Percentiles rank a stretch among this genome's conserved stretches.
These are phyloP conservation scores for Hemibagrus wyckioides DNA, from an alignment of 2,113 vertebrate genomes.

Conservation along the genomic window DNA sequence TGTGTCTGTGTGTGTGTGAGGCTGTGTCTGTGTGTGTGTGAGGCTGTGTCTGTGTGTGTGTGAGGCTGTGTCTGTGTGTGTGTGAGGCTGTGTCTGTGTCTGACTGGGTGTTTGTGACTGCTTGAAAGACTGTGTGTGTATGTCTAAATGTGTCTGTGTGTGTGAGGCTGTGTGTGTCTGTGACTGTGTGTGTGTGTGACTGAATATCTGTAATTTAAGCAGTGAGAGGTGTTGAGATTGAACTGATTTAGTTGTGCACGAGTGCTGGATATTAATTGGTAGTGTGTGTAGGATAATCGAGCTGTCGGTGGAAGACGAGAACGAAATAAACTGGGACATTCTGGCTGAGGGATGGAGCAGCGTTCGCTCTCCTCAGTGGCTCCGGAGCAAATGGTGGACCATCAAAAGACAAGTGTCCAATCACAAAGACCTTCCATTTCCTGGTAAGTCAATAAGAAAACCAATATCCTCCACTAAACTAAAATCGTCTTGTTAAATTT, in stretches of 20 bases:
- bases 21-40: no score
- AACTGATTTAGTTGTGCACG: no score
- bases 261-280: not conserved
- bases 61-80: slow-evolving; percentile 60
- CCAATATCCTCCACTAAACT: no score
- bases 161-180: not conserved
- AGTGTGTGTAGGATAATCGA: slow-evolving; percentile 83
- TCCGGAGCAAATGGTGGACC: slow-evolving; percentile 99
- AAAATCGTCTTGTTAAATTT: no score
- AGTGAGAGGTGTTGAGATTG: not conserved
- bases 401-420: slow-evolving; percentile 98
- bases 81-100: not conserved
- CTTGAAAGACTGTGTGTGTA: slow-evolving; percentile 53
- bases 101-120: slow-evolving; percentile 64
- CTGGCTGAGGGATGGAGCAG: slow-evolving; percentile 96
- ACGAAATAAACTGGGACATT: slow-evolving; percentile 95
- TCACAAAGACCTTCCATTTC: slow-evolving; percentile 95
- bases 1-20: no score
- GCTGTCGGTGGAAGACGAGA: slow-evolving; percentile 92
- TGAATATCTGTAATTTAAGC: not conserved
- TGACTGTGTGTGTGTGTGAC: not conserved
- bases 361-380: slow-evolving; percentile 97
- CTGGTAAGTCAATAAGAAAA: slow-evolving; percentile 74
- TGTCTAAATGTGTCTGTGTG: slow-evolving; percentile 50
- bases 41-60: slow-evolving; percentile 64